Conservation (phyloP, 2,888 invertebrate species). For the Andrena chrysosceles region DNA sequence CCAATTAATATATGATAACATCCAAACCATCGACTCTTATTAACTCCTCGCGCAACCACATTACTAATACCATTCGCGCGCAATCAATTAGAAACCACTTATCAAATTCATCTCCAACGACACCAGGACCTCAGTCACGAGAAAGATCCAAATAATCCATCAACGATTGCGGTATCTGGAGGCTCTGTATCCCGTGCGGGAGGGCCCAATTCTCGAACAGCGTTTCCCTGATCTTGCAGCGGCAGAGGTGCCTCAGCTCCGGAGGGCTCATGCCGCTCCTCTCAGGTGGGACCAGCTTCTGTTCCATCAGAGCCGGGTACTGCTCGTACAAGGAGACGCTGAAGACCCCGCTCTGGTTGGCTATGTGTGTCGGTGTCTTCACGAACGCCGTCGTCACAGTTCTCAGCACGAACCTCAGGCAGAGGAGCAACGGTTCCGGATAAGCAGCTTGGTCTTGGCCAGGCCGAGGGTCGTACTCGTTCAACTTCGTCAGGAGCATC, state of each 20-base stretch:
- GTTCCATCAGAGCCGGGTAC: constrained; percentile 86
- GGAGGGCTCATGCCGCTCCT: constrained; percentile 88
- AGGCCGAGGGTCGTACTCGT: constrained; percentile 85
- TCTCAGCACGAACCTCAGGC: constrained; percentile 89
- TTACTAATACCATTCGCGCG: background rate
- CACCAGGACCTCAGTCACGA: constrained; percentile 86
- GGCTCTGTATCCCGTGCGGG: constrained; percentile 90
- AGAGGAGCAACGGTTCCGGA: constrained; percentile 90
- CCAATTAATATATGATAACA: background rate
- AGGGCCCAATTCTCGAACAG: constrained; percentile 90
- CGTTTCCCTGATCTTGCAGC: constrained; percentile 89
- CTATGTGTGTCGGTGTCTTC: constrained; percentile 79
- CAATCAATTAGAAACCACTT: too few relatives aligned
- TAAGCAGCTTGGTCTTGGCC: constrained; percentile 86
- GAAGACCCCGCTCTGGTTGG: constrained; percentile 77
- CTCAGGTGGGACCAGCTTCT: constrained; percentile 87
- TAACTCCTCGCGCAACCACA: background rate
- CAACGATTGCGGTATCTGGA: constrained; percentile 89
- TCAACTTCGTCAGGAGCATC: constrained; percentile 88
- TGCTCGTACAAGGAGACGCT: constrained; percentile 80
- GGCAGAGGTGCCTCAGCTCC: constrained; percentile 91
- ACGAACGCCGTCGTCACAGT: constrained; percentile 87
- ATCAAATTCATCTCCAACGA: too few relatives aligned
- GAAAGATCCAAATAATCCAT: constrained; percentile 91
- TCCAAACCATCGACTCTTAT: background rate